Evolutionary conservation across 2,888 invertebrate species (phyloP), one percentile per base, ranked within the genome.

Genomic region (Quadriops clusia): DNA sequence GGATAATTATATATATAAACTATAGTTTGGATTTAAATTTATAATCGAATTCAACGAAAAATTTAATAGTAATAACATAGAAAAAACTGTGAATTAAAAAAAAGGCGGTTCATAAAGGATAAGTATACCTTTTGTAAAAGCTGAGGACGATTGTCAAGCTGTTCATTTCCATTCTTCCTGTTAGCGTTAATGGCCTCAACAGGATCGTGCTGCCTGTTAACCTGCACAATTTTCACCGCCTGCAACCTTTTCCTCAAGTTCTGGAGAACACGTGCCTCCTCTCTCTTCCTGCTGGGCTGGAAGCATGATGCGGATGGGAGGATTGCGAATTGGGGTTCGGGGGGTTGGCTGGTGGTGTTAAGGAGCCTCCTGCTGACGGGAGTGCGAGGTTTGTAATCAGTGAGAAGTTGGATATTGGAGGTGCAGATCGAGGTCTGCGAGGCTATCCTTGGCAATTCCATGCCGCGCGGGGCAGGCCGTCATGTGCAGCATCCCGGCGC

Each of bases 241-340:
- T 67, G 67, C 25, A 80, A 74, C 46, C 77, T 72, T 54, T 72
- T 72, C 43, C 76, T 64, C 33, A 82, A 64, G 56, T 80, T 80
- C 46, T 76, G 75, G 49, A 81, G 63, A 20, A 77, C 75, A 27
- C 65, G 65, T 37, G 76, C 71, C 58, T 81, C 81, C 55, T 82
- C 80, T 18, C 77, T 65, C 38, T 61, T 63, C 38, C 72, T 64
- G 38, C 74, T 70, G 23, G 79, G 79, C 42, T 75, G 74, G 46
- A 73, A 72, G 46, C 65, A 63, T 33, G 57, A 50, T 22, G 56
- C 50, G 16, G 53, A 49, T 26, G 60, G 58, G 38, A 60, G 45
- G 30, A 56, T 46, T 17, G 58, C 54, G 43, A 61, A 56, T 42
- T 60, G 53, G 15, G 60, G 57, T 43, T 58, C 56, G 36, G 44